phyloP scores from a whole-genome alignment of 2,797 vertebrate genomes.

The Smutsia gigantea region DNA sequence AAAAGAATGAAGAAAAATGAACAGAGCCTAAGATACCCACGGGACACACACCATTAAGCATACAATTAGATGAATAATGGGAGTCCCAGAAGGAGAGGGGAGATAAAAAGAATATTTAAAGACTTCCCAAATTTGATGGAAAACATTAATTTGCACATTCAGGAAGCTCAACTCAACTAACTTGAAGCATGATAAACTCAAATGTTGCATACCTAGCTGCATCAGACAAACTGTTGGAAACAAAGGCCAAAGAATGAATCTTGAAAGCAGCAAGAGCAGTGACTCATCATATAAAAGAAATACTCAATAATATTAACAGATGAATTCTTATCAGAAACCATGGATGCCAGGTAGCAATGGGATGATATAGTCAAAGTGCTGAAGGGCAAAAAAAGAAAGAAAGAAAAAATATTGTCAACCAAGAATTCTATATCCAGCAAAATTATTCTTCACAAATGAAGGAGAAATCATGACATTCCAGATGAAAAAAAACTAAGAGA shows the following conservation, averaged over 20 bases:
- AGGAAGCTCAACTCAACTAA: not conserved
- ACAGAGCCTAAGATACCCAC: not conserved
- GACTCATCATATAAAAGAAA: not conserved
- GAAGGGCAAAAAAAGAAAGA: not conserved
- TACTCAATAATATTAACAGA: not conserved
- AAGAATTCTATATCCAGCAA: not conserved
- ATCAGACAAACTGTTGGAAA: not conserved
- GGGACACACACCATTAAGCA: not conserved
- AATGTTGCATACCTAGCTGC: not conserved
- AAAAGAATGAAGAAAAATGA: not conserved
- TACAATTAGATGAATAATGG: not conserved
- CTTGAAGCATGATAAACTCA: not conserved
- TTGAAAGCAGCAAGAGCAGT: not conserved
- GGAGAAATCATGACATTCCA: not conserved
- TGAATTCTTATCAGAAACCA: not conserved
- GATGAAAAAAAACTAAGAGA: not conserved
- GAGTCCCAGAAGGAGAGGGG: not conserved
- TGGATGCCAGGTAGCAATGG: not conserved
- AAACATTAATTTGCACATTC: slow-evolving; percentile 16
- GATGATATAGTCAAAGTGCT: not conserved
- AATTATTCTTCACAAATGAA: not conserved
- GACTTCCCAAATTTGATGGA: not conserved
- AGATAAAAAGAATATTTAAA: not conserved
- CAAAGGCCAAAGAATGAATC: not conserved
- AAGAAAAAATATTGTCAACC: not conserved